Evolutionary conservation across 1,140 invertebrate genomes (phyloP).

Genomic region (Bathynomus jamesi): DNA sequence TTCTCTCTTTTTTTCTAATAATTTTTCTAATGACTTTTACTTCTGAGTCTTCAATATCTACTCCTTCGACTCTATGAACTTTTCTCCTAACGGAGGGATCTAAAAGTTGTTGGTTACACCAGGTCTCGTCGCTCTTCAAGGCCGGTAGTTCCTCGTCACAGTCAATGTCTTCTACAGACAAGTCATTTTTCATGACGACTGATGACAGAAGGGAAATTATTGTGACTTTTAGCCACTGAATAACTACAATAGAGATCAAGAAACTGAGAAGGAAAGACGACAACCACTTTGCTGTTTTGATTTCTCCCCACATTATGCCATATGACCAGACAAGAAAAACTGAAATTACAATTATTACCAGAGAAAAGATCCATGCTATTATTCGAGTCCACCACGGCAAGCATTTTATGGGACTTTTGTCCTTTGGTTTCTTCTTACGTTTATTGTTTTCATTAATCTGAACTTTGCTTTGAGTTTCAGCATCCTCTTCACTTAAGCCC

Average conservation of each 20-base stretch:
- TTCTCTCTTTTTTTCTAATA: slow-evolving; percentile 6
- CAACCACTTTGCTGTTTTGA: slow-evolving; percentile 51
- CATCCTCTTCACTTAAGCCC: background rate
- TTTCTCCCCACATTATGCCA: slow-evolving; percentile 49
- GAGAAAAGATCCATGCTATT: slow-evolving; percentile 47
- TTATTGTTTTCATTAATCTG: background rate
- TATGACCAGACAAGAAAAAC: slow-evolving; percentile 49
- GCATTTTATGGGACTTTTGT: slow-evolving; percentile 4
- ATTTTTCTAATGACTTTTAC: background rate
- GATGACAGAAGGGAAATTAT: background rate
- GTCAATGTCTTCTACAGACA: slow-evolving; percentile 47
- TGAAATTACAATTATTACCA: slow-evolving; percentile 43
- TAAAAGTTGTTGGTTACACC: slow-evolving; percentile 14
- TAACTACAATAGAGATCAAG: slow-evolving; percentile 49
- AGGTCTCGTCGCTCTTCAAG: slow-evolving; percentile 38
- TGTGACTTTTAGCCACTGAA: slow-evolving; percentile 49
- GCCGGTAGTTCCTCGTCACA: slow-evolving; percentile 46
- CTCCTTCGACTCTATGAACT: slow-evolving; percentile 13
- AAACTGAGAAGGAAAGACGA: slow-evolving; percentile 50
- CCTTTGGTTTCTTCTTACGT: background rate
- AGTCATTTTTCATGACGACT: slow-evolving; percentile 38
- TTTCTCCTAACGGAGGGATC: slow-evolving; percentile 11
- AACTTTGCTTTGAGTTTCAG: background rate
- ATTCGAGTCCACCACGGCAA: slow-evolving; percentile 48
- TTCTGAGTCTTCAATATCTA: slow-evolving; percentile 9